Base-by-base conservation (phyloP, 2,797 vertebrate genomes). In the Macrochelys suwanniensis region DNA sequence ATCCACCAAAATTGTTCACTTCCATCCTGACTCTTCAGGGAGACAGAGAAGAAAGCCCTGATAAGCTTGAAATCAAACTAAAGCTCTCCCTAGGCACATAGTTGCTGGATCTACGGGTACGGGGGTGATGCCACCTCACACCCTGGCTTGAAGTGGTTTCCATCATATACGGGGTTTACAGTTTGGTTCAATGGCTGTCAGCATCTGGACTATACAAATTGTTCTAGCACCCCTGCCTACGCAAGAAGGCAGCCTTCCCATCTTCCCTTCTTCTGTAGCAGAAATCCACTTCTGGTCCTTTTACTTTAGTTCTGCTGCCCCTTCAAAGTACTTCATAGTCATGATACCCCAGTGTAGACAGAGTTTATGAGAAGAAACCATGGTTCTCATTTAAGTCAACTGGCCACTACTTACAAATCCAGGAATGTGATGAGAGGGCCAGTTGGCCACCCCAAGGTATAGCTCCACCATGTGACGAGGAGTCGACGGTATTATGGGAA, bases 341-440 rank as follows among this genome's bases (percentile, higher is more conserved):
- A 82, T 2, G 11, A 37, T 16, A 87, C 57, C 25, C 54, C 33
- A 51, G 33, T 56, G n/a, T 17, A 11, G 15, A 76, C 33, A 89
- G 51, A 31, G 42, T 84, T 88, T 78, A 84, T 82, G 83, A 84
- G 54, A 47, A 92, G 7, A 87, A 91, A 87, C 53, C 19, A 16
- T 31, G 15, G 51, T 47, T 50, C 28, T 90, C 28, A 26, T 82
- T 71, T 86, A 13, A 89, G 56, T 89, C 26, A 53, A 17, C 10
- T 53, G 13, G 33, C 28, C 12, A 49, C 50, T 82, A 82, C 0
- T 0, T 57, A 33, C 50, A 51, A 56, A 47, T 11, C 50, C 25
- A 92, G 45, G 76, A 77, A 7, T 7, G 26, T 28, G 57, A 23
- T n/a, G 25, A 0, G 3, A 87, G 47, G 79, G 33, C 28, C 68